Percentiles rank a stretch among this genome's conserved stretches.
Conservation (phyloP, 1,140 invertebrate species). For the Pteromalus puparum region DNA sequence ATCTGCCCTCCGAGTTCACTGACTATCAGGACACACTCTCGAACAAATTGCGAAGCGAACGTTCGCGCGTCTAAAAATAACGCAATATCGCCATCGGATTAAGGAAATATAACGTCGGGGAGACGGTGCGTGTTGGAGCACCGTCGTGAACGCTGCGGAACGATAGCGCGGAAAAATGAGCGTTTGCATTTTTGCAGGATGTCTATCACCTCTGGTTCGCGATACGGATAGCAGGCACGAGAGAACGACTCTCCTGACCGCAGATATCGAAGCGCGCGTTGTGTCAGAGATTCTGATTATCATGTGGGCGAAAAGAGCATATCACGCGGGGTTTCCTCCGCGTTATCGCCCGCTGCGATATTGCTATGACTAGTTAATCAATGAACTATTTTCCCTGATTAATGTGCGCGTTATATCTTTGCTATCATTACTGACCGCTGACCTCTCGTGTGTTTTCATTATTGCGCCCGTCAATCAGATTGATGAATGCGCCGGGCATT, state of each 20-base stretch:
- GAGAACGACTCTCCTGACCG: not conserved
- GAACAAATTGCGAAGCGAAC: conserved; percentile 1
- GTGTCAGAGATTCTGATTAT: conserved; percentile 21
- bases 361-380: not conserved
- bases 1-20: conserved; percentile 9
- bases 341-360: not conserved
- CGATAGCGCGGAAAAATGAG: too few species aligned
- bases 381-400: conserved; percentile 10
- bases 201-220: not conserved
- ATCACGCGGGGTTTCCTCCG: conserved; percentile 9
- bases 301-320: not conserved
- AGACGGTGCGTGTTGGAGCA: too few species aligned
- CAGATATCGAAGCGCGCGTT: not conserved
- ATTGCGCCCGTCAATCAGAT: not conserved
- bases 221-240: not conserved
- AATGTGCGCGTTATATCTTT: not conserved
- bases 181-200: conserved; percentile 27
- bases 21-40: not conserved
- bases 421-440: conserved; percentile 19
- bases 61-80: not conserved
- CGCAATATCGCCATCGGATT: not conserved
- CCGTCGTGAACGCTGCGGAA: too few species aligned
- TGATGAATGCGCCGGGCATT: not conserved
- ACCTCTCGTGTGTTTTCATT: conserved; percentile 3
- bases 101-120: too few species aligned